Evolutionary conservation across 2,113 vertebrate genomes (phyloP).

Genomic region (Chiloscyllium plagiosum): DNA sequence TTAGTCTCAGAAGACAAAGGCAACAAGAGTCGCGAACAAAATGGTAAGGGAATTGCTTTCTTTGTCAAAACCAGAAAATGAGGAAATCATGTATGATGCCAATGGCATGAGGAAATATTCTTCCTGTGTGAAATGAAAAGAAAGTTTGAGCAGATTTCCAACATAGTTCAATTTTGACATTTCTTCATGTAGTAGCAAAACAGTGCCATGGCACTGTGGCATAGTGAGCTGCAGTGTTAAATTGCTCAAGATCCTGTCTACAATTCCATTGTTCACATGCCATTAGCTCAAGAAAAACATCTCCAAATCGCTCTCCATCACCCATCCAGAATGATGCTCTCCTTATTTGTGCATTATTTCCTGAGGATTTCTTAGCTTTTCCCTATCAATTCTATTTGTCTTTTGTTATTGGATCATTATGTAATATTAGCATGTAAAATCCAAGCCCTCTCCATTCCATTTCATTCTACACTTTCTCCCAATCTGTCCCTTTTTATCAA

Average conservation of each 20-base stretch:
- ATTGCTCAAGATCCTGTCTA: not conserved
- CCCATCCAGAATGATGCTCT: not conserved
- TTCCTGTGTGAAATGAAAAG: not conserved
- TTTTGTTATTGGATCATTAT: not conserved
- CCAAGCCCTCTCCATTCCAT: not conserved
- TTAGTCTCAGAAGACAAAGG: not conserved
- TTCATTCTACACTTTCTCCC: not conserved
- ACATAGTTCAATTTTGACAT: not conserved
- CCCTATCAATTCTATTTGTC: not conserved
- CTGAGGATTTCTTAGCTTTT: not conserved
- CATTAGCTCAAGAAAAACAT: not conserved
- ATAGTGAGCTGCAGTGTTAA: not conserved
- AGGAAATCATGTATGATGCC: not conserved
- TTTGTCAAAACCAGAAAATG: not conserved
- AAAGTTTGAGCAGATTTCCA: not conserved
- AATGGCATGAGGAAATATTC: not conserved
- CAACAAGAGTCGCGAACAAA: not conserved
- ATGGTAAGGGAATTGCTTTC: not conserved
- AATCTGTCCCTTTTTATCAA: not conserved
- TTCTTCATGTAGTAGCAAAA: not conserved
- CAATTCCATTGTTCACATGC: not conserved
- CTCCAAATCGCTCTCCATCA: not conserved
- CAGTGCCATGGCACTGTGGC: not conserved
- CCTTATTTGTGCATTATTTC: not conserved
- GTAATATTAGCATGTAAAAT: not conserved